Conservation (phyloP, 2,797 vertebrate species). For the Valencia hispanica region DNA sequence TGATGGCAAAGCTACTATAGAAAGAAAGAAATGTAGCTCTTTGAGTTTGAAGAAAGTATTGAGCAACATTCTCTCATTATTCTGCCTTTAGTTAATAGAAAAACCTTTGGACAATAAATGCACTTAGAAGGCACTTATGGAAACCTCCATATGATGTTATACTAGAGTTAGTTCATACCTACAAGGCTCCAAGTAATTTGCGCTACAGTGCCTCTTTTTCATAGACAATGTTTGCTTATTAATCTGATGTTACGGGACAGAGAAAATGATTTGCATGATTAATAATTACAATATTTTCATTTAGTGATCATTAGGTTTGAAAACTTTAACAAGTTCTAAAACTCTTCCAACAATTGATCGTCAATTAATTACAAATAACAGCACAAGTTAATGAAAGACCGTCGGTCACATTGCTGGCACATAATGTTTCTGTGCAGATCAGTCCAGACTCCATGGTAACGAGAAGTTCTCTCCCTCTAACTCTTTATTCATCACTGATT, state of each 20-base stretch:
- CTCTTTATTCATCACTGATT: conserved; percentile 55
- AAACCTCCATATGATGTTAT: neutral
- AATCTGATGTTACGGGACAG: neutral
- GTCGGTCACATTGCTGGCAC: neutral
- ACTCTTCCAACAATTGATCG: neutral
- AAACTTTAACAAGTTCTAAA: neutral
- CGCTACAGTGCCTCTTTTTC: neutral
- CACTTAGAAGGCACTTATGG: neutral
- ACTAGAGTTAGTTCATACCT: neutral
- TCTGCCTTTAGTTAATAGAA: neutral
- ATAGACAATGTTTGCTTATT: neutral
- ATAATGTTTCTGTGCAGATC: neutral
- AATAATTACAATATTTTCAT: neutral
- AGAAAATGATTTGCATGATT: neutral
- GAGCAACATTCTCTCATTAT: neutral
- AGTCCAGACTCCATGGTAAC: conserved; percentile 63
- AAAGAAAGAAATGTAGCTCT: too few relatives aligned
- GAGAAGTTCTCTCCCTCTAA: conserved; percentile 54
- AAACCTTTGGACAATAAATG: neutral
- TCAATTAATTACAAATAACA: neutral
- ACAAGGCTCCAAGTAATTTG: neutral
- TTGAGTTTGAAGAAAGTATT: neutral
- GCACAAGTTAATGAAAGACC: neutral
- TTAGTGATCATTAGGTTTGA: neutral
- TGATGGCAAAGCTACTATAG: neutral